Evolutionary conservation across 1,140 invertebrate genomes (phyloP), one percentile per base, ranked within the genome.

Genomic region (Cotesia typhae): DNA sequence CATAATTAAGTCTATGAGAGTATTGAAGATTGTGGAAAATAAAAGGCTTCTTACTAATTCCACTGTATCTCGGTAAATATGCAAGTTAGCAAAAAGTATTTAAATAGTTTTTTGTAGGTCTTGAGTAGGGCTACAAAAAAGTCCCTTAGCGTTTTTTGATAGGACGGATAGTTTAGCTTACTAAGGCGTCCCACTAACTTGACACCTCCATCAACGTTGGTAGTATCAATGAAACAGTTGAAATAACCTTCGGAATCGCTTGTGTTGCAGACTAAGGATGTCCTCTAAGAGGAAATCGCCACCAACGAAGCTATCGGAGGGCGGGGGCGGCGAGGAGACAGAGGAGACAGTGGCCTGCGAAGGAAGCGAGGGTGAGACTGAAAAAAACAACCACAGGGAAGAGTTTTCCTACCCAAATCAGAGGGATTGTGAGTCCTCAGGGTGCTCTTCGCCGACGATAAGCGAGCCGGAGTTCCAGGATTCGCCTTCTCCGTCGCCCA

Each of bases 221-320:
- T 28, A 0, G 1, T 28, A 28, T 28, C 28, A 75, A 75, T 37
- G 61, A 68, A 53, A 59, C 6, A 64, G 59, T 52, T 12, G 59
- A 37, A 55, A 0, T 14, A 51, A 5, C 14, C 37, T 17, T 60
- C 76, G 69, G 71, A 75, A 76, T 72, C 74, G 63, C 70, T 75
- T 83, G 83, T 85, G 77, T 90, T 90, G 64, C 91, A 95, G 94
- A 92, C 77, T 86, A 84, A 94, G 91, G 89, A 96, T 96, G 94
- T 95, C 94, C 91, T 96, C 94, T 88, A 96, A 96, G 91, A 91
- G 94, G 88, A 96, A 96, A 87, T 95, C 94, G 84, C 94, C 94
- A 85, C 94, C 94, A 87, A 94, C 93, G 75, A 95, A 95, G 90
- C 90, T 95, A 88, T 92, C 93, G 88, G 93, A 95, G 89, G 93